Evolutionary conservation across 1,140 invertebrate genomes (phyloP), one percentile per base, ranked within the genome.

Genomic region (Geopemphigus sp.): DNA sequence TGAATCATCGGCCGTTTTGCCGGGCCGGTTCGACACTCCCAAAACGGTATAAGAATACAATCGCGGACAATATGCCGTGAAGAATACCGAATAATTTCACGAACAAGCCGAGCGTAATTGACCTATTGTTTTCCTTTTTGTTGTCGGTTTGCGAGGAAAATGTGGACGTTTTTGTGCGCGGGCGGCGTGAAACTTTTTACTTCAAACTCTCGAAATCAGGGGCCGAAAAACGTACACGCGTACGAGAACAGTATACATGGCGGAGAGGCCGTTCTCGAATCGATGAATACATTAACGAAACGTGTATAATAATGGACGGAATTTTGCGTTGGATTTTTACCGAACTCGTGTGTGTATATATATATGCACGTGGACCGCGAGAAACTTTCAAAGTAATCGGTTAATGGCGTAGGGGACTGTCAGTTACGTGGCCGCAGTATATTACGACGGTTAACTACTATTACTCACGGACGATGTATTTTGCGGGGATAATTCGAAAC

Each of bases 21-120:
- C 15, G 12, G 22, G 32, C 3, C 32, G 32, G 32, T n/a, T n/a
- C 22, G 68, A 29, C 50, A 54, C 68, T 54, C 68, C 50, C 26
- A 14, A 29, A 54, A 54, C 8, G 32, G 17, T 4, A 66, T 26
- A 70, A 53, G 4, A 70, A 29, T 54, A 17, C 11, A 54, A 72
- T 54, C 24, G n/a, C 12, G 29, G 24, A 53, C 11, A 14, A 50
- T 50, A 50, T 45, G 5, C 14, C 12, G 14, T 54, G 26, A 54
- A n/a, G 47, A 72, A 72, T 72, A 54, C 68, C 24, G 24, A 54
- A 47, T 72, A 72, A 72, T 72, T 72, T 70, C 24, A 72, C 17
- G 15, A 72, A 72, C 10, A 11, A 19, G 50, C n/a, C 24, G 12
- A 63, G 59, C 32, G 6, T 50, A 50, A 68, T 54, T 53, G 12